These are phyloP conservation scores for Daphoenositta chrysoptera DNA, from an alignment of 2,113 vertebrate genomes.

Conservation along the genomic window DNA sequence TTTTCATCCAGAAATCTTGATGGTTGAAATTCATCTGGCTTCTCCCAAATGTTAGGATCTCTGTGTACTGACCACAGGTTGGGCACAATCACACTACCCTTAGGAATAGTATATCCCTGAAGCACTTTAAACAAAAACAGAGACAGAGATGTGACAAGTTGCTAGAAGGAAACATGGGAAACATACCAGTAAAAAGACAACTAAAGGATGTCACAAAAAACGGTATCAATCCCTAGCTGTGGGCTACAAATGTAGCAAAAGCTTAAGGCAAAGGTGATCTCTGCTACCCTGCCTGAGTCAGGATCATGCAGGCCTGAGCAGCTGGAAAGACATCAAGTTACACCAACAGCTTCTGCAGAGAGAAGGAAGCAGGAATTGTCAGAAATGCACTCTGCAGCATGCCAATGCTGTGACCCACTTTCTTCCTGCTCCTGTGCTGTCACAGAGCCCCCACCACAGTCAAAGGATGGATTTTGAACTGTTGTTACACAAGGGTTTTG, in stretches of 20 bases:
- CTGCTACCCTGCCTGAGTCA: not conserved
- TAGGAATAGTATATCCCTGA: constrained; percentile 89
- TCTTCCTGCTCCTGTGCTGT: not conserved
- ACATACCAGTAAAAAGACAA: not conserved
- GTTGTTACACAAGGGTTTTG: not conserved
- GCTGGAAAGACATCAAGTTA: not conserved
- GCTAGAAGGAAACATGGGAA: not conserved
- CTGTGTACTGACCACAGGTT: constrained; percentile 93
- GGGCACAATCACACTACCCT: constrained; percentile 84
- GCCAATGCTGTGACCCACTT: not conserved
- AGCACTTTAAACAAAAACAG: constrained; percentile 76
- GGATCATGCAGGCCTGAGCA: not conserved
- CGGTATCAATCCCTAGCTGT: rapidly evolving
- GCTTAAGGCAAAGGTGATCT: not conserved
- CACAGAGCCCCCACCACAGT: not conserved
- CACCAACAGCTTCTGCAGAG: not conserved
- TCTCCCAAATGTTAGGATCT: constrained; percentile 89
- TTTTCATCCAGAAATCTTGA: constrained; percentile 85
- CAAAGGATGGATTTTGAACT: not conserved
- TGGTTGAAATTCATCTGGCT: constrained; percentile 86
- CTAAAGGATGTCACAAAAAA: not conserved
- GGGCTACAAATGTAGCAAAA: not conserved
- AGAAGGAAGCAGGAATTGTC: not conserved
- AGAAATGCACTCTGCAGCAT: not conserved
- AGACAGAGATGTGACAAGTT: not conserved